Evolutionary conservation across 1,140 invertebrate genomes (phyloP).

Genomic region (Penaeus japonicus): DNA sequence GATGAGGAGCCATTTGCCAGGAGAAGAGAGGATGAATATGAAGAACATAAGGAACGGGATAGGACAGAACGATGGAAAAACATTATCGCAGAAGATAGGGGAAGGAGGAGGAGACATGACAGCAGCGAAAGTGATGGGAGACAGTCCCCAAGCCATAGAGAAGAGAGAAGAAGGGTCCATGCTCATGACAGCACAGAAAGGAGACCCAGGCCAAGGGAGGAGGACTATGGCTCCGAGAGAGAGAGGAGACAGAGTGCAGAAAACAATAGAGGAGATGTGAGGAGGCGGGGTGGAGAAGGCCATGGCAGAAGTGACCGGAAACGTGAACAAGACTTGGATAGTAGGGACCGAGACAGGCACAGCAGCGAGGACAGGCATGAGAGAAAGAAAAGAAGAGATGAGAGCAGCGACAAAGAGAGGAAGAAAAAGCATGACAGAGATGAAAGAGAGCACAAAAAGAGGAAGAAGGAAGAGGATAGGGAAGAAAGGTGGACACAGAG

Average conservation of each 20-base stretch:
- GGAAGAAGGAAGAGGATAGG: constrained; percentile 14
- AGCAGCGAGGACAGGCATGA: neutral
- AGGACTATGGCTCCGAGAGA: neutral
- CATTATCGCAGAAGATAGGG: too few relatives aligned
- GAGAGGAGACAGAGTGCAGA: neutral
- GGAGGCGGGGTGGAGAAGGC: neutral
- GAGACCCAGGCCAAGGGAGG: neutral
- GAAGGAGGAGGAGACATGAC: too few relatives aligned
- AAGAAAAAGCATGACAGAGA: neutral
- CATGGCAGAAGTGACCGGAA: neutral
- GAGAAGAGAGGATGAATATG: constrained; percentile 7
- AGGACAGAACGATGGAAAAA: too few relatives aligned
- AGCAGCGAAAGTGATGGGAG: too few relatives aligned
- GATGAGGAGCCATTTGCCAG: neutral
- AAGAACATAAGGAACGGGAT: too few relatives aligned
- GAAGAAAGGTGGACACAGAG: neutral
- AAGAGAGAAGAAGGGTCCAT: neutral
- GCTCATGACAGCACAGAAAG: neutral
- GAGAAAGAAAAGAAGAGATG: constrained; percentile 9
- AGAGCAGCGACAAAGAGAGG: neutral
- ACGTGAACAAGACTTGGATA: neutral
- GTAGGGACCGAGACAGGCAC: neutral
- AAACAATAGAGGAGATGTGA: neutral
- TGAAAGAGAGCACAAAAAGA: neutral
- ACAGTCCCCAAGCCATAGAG: too few relatives aligned